Base-by-base conservation (phyloP, 2,888 invertebrate genomes). In the Arrhopalites spinosus region DNA sequence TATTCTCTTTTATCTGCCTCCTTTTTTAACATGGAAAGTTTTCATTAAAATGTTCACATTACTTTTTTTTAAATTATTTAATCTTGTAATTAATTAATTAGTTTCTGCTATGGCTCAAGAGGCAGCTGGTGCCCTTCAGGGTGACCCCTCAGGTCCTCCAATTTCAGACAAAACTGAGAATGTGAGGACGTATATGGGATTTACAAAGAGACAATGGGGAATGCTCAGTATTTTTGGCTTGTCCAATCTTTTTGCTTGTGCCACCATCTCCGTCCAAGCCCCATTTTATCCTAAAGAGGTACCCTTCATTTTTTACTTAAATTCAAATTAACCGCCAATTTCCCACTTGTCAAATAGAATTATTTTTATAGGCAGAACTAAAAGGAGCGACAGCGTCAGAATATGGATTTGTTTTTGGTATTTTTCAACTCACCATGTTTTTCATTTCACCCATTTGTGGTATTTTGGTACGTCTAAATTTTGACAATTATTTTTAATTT, bases 241-340 rank as follows among this genome's bases (percentile, higher is more conserved):
- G 80, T 92, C 93, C 20, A 93, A 94, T 86, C 93, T 94, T 86
- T 93, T 92, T 83, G 93, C 93, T 84, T 93, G 93, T 0, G 90
- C 93, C 79, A 93, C 93, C 85, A 93, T 50, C 59, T 20, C 20
- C 20, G 23, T 59, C 1, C 93, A 93, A 84, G 93, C 93, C 1
- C 93, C 93, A 0, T 94, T 94, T 86, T 94, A 93, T 85, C 93
- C 93, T 0, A 88, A 90, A 84, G 93, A 93, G 89, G 93, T 93
- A 66, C 15, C 43, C 43, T 66, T 43, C 43, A 17, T 20, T 17
- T 59, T 8, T 59, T 20, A 59, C 7, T n/a, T n/a, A n/a, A n/a
- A n/a, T n/a, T n/a, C n/a, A n/a, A n/a, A n/a, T n/a, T n/a, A n/a
- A n/a, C n/a, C n/a, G n/a, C n/a, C n/a, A 13, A n/a, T 13, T 53